These are phyloP conservation scores for Tamias sibiricus DNA, from an alignment of 2,113 vertebrate species.

Conservation along the genomic window DNA sequence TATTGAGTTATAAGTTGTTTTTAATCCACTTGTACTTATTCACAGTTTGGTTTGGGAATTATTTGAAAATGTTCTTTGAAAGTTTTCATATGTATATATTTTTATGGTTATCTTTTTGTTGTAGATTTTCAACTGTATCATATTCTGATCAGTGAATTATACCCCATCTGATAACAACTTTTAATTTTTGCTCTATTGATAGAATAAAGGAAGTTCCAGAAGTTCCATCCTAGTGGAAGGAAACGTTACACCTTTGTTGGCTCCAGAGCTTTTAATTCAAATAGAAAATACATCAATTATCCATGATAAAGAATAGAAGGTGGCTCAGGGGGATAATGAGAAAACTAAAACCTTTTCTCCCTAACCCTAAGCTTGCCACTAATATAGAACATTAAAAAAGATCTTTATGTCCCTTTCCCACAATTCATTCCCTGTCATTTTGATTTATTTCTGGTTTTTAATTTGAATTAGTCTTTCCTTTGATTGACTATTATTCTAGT, in stretches of 20 bases:
- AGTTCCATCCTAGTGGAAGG: not conserved
- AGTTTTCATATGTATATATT: not conserved
- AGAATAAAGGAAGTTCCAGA: not conserved
- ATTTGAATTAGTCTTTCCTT: too few species aligned
- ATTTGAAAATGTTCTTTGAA: not conserved
- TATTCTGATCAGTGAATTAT: not conserved
- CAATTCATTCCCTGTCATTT: too few species aligned
- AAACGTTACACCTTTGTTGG: not conserved
- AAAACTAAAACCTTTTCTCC: not conserved
- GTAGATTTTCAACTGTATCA: not conserved
- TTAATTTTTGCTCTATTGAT: not conserved
- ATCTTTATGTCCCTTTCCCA: not conserved
- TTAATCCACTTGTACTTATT: constrained; percentile 24
- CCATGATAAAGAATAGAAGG: not conserved
- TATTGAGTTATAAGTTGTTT: not conserved
- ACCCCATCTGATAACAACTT: not conserved
- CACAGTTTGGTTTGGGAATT: not conserved
- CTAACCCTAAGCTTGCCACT: not conserved
- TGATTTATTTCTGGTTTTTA: too few species aligned
- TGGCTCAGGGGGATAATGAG: not conserved
- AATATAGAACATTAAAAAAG: not conserved
- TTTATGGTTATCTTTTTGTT: not conserved
- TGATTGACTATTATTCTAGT: too few species aligned
- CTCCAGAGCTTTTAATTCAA: not conserved
- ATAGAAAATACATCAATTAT: not conserved